Conservation (phyloP, 2,888 invertebrate genomes). For the Dynastes tityus region DNA sequence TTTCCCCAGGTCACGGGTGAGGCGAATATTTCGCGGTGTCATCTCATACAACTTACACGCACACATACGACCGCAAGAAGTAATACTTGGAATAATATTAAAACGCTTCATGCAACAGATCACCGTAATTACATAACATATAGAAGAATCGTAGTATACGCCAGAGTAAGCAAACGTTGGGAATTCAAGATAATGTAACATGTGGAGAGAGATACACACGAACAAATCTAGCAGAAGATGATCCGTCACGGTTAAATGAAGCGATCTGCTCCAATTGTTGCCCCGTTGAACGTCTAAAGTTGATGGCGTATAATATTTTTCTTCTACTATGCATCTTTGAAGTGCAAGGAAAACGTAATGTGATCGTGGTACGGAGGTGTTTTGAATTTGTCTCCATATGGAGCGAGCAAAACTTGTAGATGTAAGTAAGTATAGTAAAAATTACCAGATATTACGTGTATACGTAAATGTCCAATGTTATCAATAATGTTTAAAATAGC, state of each 20-base stretch:
- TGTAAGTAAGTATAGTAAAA: too few species aligned
- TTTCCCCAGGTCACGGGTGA: constrained; percentile 8
- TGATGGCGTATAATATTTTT: constrained; percentile 36
- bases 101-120: not conserved
- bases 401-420: too few species aligned
- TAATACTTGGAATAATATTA: not conserved
- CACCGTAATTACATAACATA: not conserved
- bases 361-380: not conserved
- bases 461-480: too few species aligned
- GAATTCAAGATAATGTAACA: constrained; percentile 34
- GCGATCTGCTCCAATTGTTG: constrained; percentile 31
- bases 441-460: too few species aligned
- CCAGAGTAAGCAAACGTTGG: not conserved
- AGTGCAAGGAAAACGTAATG: constrained; percentile 4
- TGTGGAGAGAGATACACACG: constrained; percentile 29
- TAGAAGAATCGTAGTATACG: not conserved
- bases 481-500: too few species aligned
- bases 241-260: constrained; percentile 46
- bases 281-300: not conserved
- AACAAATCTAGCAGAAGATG: constrained; percentile 43
- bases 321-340: constrained; percentile 28
- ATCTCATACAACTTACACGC: not conserved
- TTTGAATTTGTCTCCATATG: not conserved
- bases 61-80: not conserved
- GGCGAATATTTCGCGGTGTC: not conserved